Conservation (phyloP, 2,113 vertebrate species). For the Meleagris gallopavo region DNA sequence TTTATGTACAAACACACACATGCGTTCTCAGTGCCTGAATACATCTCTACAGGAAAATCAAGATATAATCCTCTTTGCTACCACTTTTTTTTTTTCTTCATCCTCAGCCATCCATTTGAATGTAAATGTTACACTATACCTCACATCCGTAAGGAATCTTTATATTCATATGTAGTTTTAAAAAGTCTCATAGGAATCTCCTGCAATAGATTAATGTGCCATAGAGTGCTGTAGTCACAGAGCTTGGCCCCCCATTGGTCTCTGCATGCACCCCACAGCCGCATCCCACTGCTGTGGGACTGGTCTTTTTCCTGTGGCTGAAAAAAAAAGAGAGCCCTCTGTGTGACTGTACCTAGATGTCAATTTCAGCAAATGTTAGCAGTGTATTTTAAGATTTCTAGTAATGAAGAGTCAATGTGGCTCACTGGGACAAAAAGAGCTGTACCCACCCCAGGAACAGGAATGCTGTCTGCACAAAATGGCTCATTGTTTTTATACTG, state of each 20-base stretch:
- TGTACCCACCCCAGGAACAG: neutral
- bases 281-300: neutral
- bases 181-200: too few relatives aligned
- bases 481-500: neutral
- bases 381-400: neutral
- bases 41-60: neutral
- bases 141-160: too few relatives aligned
- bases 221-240: neutral
- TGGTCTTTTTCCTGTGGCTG: neutral
- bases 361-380: neutral
- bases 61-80: neutral
- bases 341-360: neutral
- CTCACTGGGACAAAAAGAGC: neutral
- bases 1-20: too few relatives aligned
- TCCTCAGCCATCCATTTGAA: too few relatives aligned
- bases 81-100: too few relatives aligned
- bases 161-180: too few relatives aligned
- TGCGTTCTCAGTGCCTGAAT: too few relatives aligned
- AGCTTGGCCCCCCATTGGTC: neutral
- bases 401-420: neutral
- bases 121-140: too few relatives aligned
- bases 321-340: neutral
- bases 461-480: neutral
- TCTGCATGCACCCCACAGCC: neutral
- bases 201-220: too few relatives aligned